Base-by-base conservation (phyloP, 2,797 vertebrate genomes). In the Schizothorax lantsangensis region DNA sequence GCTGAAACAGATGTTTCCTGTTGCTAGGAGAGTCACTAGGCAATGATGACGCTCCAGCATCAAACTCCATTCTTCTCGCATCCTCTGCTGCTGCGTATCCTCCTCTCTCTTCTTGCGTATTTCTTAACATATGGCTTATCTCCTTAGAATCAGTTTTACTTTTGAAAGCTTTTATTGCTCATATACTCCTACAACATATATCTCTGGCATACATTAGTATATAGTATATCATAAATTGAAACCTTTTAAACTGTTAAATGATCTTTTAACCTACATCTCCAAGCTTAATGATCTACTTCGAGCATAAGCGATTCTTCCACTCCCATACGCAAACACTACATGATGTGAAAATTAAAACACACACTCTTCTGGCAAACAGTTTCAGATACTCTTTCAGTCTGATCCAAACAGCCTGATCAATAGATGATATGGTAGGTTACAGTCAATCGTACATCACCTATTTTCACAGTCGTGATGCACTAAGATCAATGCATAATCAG, bases 1-100 rank as follows among this genome's bases (percentile, higher is more conserved):
- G 80, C 91, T 82, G 95, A 96, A 96, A 96, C 96, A 96, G 97
- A 96, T 96, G 97, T 95, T 97, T 95, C 92, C 90, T 93, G 97
- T 99, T 97, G 97, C 97, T 97, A 97, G 95, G 97, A 95, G 95
- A 94, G 97, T 94, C 96, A 95, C 96, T 95, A 93, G 91, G 97
- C 94, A 91, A 94, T 91, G 87, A 94, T 97, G 97, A 98, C 96
- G 97, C 96, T 92, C 89, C 92, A 91, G 90, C 93, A 94, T 96
- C 96, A 95, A 91, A 93, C 93, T 95, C 93, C 92, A 90, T 90
- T 92, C 91, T 90, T 93, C 94, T 93, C 33, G 82, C 92, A 91
- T 92, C 92, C 91, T 89, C 77, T 57, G 81, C 85, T 90, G 73
- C 81, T 64, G 86, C 87, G 79, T 88, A 90, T 87, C 89, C 57